phyloP scores from a whole-genome alignment of 2,888 invertebrate genomes.

The Scaptomyza cyrtandrae region DNA sequence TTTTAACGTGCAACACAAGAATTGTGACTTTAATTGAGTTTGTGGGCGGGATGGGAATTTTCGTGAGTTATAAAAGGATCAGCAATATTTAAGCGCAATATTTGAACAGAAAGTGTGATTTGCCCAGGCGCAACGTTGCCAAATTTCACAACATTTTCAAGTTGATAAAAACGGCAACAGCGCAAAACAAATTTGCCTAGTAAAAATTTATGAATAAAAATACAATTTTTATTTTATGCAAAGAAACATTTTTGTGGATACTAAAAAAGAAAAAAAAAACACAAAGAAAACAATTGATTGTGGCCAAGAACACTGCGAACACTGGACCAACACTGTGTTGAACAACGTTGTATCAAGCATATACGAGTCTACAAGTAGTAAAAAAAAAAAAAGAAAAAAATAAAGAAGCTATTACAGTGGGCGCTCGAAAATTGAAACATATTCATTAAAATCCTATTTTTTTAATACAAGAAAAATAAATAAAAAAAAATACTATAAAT shows the following conservation, averaged over 20 bases:
- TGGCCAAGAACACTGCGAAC: constrained; percentile 23
- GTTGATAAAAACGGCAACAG: constrained; percentile 23
- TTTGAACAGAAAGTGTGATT: not conserved
- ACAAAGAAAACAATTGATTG: not conserved
- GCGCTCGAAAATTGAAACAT: constrained; percentile 11
- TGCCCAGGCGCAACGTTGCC: constrained; percentile 26
- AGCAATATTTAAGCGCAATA: constrained; percentile 6
- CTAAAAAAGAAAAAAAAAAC: not conserved
- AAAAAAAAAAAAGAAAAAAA: not conserved
- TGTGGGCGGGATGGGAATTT: not conserved
- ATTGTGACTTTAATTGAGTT: constrained; percentile 3
- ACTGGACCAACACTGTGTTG: constrained; percentile 57
- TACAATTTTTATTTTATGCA: constrained; percentile 10
- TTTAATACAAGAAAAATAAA: not conserved
- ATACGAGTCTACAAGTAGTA: not conserved
- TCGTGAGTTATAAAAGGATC: not conserved
- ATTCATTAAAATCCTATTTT: constrained; percentile 5
- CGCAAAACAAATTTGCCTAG: constrained; percentile 3
- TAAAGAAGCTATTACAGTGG: constrained; percentile 3
- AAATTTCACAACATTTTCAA: constrained; percentile 15
- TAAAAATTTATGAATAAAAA: constrained; percentile 12
- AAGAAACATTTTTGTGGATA: constrained; percentile 6
- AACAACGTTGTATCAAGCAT: constrained; percentile 12
- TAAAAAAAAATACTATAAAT: not conserved
- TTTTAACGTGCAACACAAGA: constrained; percentile 20